Base-by-base conservation (phyloP, 2,797 vertebrate genomes). In the Emys orbicularis region DNA sequence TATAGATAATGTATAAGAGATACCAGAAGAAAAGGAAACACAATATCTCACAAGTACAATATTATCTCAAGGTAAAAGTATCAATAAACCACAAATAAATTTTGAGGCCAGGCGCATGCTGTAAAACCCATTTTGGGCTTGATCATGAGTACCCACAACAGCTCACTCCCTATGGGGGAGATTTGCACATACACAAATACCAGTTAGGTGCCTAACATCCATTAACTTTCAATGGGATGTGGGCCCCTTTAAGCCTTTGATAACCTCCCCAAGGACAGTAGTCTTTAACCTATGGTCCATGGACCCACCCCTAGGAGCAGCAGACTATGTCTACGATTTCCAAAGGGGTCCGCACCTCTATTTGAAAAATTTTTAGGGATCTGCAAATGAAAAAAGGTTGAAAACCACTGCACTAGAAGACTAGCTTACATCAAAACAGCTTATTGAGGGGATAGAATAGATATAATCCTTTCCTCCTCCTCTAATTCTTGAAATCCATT, bases 181-280 rank as follows among this genome's bases (percentile, higher is more conserved):
- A 18, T 93, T 93, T 88, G 94, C 92, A 96, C 96, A 96, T 72
- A 8, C 72, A 79, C 90, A 82, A 77, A 3, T 37, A 86, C 2
- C 93, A 95, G 87, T 82, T 87, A 93, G 83, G 41, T 96, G 68
- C n/a, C 91, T 86, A 93, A 90, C 37, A 2, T 5, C 13, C 93
- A 82, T 34, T 87, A 87, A 85, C 72, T 96, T 93, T 72, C 85
- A 89, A 86, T 27, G 8, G n/a, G 80, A 88, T 91, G 31, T 91
- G 41, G 27, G 15, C 8, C 94, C 88, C 86, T 92, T 50, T 81
- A 5, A 81, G 81, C 68, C 50, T 93, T 94, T 95, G 85, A 93
- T 93, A 96, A 87, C 6, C n/a, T 90, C 81, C 47, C n/a, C 90
- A 81, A 53, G 79, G 61, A 89, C 56, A 47, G 61, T 90, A 88